phyloP scores from a whole-genome alignment of 2,797 vertebrate species.

The Hoplostethus mediterraneus region DNA sequence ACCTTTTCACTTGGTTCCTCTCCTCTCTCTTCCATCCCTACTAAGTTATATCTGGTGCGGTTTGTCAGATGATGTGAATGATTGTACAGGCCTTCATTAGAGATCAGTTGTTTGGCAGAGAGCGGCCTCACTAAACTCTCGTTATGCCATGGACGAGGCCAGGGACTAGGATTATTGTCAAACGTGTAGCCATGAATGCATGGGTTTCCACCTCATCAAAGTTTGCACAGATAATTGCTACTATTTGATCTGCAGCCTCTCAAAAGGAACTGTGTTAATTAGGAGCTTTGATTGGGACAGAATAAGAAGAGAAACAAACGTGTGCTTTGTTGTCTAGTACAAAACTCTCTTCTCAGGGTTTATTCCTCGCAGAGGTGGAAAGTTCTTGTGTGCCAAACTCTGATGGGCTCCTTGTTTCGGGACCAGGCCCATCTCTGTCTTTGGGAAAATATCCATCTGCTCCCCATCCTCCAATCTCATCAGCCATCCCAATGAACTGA shows the following conservation, averaged over 20 bases:
- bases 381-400: conserved; percentile 56
- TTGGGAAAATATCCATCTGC: conserved; percentile 60
- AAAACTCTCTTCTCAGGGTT: conserved; percentile 60
- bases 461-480: conserved; percentile 48
- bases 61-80: conserved; percentile 36
- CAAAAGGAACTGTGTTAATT: conserved; percentile 82
- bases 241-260: conserved; percentile 73
- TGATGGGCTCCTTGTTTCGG: conserved; percentile 74
- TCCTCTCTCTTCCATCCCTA: no score
- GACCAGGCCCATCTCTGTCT: conserved; percentile 46
- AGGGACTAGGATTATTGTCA: conserved; percentile 57
- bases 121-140: conserved; percentile 57
- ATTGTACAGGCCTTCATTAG: conserved; percentile 68
- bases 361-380: conserved; percentile 56
- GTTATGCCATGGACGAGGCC: conserved; percentile 70
- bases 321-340: conserved; percentile 78
- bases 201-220: conserved; percentile 76
- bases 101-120: conserved; percentile 51
- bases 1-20: no score
- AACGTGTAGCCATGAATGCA: conserved; percentile 73
- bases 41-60: no score
- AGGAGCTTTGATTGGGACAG: conserved; percentile 75
- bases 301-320: conserved; percentile 69
- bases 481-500: conserved; percentile 50
- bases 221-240: conserved; percentile 81